A percentile compares a stretch with the other conserved stretches of the same genome.
Evolutionary conservation across 2,113 vertebrate species (phyloP).

Genomic region (Diadophis punctatus): DNA sequence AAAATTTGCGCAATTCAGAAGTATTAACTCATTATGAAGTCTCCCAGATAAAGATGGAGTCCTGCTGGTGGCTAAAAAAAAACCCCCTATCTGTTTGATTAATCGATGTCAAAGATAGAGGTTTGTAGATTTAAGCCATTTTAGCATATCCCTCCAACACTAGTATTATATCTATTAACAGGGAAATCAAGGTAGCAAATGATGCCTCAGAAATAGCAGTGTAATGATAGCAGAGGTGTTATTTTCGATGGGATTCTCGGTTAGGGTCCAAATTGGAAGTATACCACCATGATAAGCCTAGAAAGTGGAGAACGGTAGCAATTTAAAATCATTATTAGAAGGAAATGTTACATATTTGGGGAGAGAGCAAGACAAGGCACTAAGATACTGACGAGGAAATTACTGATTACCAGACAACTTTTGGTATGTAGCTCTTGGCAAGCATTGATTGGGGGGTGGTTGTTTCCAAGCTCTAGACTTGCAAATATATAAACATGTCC

Average conservation of each 20-base stretch:
- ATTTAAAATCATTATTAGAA: neutral
- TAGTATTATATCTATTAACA: neutral
- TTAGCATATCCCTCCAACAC: neutral
- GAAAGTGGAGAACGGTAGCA: neutral
- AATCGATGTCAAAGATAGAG: neutral
- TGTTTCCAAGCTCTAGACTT: neutral
- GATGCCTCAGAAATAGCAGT: neutral
- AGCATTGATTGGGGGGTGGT: neutral
- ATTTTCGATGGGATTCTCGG: neutral
- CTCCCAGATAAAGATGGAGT: neutral
- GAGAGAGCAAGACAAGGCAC: neutral
- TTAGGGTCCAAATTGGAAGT: neutral
- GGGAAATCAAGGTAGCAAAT: neutral
- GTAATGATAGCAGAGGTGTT: neutral
- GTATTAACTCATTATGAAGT: neutral
- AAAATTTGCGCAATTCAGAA: neutral
- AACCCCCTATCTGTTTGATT: neutral
- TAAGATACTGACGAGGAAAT: neutral
- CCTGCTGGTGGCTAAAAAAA: neutral
- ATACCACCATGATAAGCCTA: neutral
- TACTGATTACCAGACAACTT: neutral
- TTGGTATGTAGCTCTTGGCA: neutral
- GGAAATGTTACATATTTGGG: neutral
- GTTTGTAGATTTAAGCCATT: neutral
- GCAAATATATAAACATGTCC: neutral